Evolutionary conservation across 2,113 vertebrate species (phyloP).

Genomic region (Sturnira hondurensis): DNA sequence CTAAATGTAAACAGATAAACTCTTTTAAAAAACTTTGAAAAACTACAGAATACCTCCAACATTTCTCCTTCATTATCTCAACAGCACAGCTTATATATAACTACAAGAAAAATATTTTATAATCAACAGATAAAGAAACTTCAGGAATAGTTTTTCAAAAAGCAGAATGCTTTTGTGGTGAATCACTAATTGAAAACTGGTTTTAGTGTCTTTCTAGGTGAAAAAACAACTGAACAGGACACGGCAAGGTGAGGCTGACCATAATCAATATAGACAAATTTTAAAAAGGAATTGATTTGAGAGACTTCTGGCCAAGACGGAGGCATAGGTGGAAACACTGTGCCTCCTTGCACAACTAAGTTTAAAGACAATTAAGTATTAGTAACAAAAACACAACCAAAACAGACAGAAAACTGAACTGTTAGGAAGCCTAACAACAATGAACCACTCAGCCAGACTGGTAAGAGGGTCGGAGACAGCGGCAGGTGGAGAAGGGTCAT

Average conservation of each 20-base stretch:
- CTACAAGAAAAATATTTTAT: not conserved
- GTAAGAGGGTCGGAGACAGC: no score
- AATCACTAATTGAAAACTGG: not conserved
- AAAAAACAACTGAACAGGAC: not conserved
- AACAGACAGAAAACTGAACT: no score
- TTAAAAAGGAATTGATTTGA: not conserved
- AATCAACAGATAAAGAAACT: not conserved
- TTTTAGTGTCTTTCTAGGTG: not conserved
- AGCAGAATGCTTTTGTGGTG: not conserved
- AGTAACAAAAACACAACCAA: no score
- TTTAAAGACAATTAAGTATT: no score
- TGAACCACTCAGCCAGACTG: no score
- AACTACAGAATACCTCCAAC: not conserved
- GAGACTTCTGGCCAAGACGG: no score
- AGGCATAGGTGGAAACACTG: no score
- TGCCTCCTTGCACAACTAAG: no score
- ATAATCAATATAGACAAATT: not conserved
- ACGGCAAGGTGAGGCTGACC: not conserved
- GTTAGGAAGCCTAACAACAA: no score
- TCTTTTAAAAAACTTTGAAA: not conserved
- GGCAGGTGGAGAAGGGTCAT: no score
- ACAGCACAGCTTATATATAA: constrained; percentile 21
- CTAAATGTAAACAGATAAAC: no score
- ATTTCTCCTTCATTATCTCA: not conserved
- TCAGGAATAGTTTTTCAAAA: not conserved